phyloP scores from a whole-genome alignment of 92 coral and sea anemone species.

The Epizoanthus ramosus region DNA sequence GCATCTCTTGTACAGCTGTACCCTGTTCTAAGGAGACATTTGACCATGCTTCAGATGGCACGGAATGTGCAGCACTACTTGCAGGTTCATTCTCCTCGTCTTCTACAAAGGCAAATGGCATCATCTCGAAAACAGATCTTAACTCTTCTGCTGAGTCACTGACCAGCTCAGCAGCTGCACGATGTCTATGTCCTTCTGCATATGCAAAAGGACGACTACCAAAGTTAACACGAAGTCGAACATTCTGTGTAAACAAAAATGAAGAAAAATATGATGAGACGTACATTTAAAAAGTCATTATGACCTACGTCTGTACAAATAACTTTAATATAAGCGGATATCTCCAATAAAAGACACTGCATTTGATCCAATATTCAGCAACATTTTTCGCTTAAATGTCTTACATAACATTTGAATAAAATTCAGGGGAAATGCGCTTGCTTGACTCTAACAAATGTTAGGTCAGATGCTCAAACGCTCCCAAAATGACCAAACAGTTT shows the following conservation, averaged over 20 bases:
- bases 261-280: too few relatives aligned
- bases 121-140: conserved; percentile 61
- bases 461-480: too few relatives aligned
- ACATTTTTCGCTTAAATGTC: too few relatives aligned
- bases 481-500: too few relatives aligned
- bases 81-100: conserved; percentile 52
- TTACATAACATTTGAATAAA: too few relatives aligned
- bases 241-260: conserved; percentile 59
- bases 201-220: conserved; percentile 82
- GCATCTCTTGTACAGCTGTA: not conserved
- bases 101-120: conserved; percentile 77
- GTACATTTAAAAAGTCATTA: not conserved
- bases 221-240: conserved; percentile 88
- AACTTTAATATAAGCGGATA: too few relatives aligned
- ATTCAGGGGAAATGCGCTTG: too few relatives aligned
- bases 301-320: too few relatives aligned
- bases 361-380: too few relatives aligned
- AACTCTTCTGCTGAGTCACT: conserved; percentile 84
- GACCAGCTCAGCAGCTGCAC: conserved; percentile 78
- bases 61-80: conserved; percentile 5
- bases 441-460: too few relatives aligned
- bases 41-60: not conserved
- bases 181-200: conserved; percentile 84
- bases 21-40: not conserved
- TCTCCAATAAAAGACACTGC: too few relatives aligned